Evolutionary conservation across 2,113 vertebrate genomes (phyloP).

Genomic region (Zingel zingel): DNA sequence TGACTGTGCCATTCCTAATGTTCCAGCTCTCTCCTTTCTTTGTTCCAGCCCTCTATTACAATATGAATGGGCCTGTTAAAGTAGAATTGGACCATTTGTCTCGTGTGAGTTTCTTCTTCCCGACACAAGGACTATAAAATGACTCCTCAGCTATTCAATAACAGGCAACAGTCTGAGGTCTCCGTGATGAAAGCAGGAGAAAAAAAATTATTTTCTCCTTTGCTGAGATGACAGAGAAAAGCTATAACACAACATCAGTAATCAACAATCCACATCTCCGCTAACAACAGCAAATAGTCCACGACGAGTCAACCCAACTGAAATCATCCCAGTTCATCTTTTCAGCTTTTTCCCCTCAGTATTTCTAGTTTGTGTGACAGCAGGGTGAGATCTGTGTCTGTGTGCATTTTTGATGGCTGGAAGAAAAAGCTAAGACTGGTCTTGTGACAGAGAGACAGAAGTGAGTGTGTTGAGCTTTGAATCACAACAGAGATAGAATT

Average conservation of each 20-base stretch:
- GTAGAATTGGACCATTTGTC: slow-evolving; percentile 80
- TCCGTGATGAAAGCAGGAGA: slow-evolving; percentile 59
- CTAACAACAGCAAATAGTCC: slow-evolving; percentile 54
- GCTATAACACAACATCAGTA: slow-evolving; percentile 36
- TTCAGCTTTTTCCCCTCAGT: not conserved
- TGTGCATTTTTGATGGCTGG: slow-evolving; percentile 10
- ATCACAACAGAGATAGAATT: too few species aligned
- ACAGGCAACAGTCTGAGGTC: slow-evolving; percentile 54
- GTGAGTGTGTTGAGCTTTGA: slow-evolving; percentile 11
- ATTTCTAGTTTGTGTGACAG: slow-evolving; percentile 34
- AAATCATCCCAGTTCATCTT: slow-evolving; percentile 43
- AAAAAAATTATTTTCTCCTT: slow-evolving; percentile 34
- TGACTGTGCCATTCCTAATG: slow-evolving; percentile 75
- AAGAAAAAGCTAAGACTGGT: slow-evolving; percentile 15
- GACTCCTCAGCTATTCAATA: slow-evolving; percentile 76
- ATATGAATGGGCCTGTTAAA: slow-evolving; percentile 79
- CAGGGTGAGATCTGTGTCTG: slow-evolving; percentile 8
- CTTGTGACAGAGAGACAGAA: slow-evolving; percentile 28
- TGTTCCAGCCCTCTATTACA: slow-evolving; percentile 75
- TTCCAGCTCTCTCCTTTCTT: slow-evolving; percentile 65
- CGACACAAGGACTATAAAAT: slow-evolving; percentile 74
- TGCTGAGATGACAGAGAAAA: slow-evolving; percentile 50
- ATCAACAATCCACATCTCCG: slow-evolving; percentile 29
- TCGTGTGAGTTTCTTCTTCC: slow-evolving; percentile 73
- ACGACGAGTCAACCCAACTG: slow-evolving; percentile 43